These are phyloP conservation scores for Rattus rattus DNA, from an alignment of 2,113 vertebrate genomes.

Conservation along the genomic window DNA sequence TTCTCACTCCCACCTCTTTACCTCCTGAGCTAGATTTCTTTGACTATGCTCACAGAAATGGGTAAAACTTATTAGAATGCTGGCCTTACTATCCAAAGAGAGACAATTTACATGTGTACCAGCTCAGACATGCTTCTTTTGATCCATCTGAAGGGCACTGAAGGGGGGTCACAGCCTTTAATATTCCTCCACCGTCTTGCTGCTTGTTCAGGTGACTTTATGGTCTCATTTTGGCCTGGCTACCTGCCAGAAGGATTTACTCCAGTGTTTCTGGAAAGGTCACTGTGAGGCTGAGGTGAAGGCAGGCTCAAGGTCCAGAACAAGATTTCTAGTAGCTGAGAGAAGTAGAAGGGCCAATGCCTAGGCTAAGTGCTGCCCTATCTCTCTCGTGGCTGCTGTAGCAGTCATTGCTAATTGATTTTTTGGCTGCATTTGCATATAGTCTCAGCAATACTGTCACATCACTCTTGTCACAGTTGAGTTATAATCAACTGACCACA, in stretches of 20 bases:
- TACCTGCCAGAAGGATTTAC: conserved; percentile 55
- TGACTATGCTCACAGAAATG: conserved; percentile 16
- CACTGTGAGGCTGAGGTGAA: not conserved
- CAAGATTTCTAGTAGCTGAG: conserved; percentile 17
- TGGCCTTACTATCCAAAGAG: conserved; percentile 61
- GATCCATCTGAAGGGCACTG: conserved; percentile 69
- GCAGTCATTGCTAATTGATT: not conserved
- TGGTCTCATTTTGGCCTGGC: conserved; percentile 48
- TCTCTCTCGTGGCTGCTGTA: not conserved
- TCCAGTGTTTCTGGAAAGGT: conserved; percentile 3
- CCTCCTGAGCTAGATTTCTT: conserved; percentile 49
- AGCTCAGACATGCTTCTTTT: conserved; percentile 71
- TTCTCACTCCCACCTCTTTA: not conserved
- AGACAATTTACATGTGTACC: conserved; percentile 73
- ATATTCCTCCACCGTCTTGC: conserved; percentile 27
- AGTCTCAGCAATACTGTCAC: not conserved
- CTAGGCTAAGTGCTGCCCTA: not conserved
- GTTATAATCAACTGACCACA: not conserved
- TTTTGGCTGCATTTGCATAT: not conserved
- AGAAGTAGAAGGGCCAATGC: not conserved
- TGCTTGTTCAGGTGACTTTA: conserved; percentile 40
- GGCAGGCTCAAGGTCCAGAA: not conserved
- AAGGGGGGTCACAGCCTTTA: conserved; percentile 46
- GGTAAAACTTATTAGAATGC: conserved; percentile 67
- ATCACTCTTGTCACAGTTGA: not conserved